Evolutionary conservation across 2,113 vertebrate species (phyloP).

Genomic region (Atractosteus spatula): DNA sequence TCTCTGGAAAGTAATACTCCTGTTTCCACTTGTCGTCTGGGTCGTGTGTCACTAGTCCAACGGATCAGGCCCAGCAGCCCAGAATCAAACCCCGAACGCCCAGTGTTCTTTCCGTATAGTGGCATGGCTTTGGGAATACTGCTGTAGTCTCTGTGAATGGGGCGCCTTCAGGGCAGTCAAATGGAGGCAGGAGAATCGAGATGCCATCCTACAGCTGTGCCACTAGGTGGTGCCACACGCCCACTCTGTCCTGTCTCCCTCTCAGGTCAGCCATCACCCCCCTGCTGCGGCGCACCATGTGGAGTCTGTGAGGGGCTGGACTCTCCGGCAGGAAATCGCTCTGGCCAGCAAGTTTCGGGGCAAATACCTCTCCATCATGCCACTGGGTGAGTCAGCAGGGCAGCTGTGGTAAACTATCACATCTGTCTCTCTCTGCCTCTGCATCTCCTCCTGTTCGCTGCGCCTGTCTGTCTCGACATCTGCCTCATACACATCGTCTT

Average conservation of each 20-base stretch:
- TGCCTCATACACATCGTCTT: not conserved
- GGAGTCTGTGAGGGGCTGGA: constrained; percentile 87
- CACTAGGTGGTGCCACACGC: not conserved
- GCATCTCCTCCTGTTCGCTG: not conserved
- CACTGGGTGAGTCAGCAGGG: constrained; percentile 74
- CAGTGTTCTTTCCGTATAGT: no score
- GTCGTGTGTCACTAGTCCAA: no score
- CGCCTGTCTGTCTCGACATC: not conserved
- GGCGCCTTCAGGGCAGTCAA: not conserved
- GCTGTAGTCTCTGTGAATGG: not conserved
- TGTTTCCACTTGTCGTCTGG: no score
- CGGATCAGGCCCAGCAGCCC: no score
- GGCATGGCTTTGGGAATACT: not conserved
- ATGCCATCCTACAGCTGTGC: not conserved
- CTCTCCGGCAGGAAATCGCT: constrained; percentile 87
- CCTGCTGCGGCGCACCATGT: constrained; percentile 91
- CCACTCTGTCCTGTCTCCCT: not conserved
- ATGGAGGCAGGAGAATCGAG: not conserved
- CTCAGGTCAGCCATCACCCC: constrained; percentile 91
- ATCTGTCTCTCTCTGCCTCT: no score
- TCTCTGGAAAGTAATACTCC: no score
- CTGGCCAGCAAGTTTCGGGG: constrained; percentile 97
- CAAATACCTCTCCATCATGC: constrained; percentile 98
- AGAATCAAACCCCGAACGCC: no score
- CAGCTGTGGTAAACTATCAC: not conserved